A percentile compares a stretch with the other conserved stretches of the same genome.
Evolutionary conservation across 2,888 invertebrate genomes (phyloP).

Genomic region (Syrista parreyssii): DNA sequence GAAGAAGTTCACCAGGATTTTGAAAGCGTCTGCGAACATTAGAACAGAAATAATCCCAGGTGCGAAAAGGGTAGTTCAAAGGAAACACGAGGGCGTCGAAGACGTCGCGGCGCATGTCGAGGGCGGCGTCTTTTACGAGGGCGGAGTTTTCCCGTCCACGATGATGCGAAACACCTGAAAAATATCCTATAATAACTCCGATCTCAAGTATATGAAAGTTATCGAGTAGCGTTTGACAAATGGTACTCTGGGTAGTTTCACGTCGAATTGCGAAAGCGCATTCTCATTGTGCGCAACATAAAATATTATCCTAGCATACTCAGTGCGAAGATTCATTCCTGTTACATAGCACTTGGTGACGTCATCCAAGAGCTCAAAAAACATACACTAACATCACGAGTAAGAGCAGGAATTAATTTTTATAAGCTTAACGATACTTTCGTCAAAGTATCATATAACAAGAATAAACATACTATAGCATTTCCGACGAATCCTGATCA

Average conservation of each 20-base stretch:
- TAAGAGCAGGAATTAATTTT: background rate
- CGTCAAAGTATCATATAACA: background rate
- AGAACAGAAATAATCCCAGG: slow-evolving; percentile 16
- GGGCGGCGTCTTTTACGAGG: slow-evolving; percentile 45
- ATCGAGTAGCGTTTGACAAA: slow-evolving; percentile 19
- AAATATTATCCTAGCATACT: background rate
- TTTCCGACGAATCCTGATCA: background rate
- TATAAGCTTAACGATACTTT: background rate
- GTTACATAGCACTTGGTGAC: background rate
- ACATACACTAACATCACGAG: background rate
- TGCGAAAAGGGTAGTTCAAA: slow-evolving; percentile 29
- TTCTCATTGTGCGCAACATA: background rate
- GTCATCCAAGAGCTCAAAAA: background rate
- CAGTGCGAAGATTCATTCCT: background rate
- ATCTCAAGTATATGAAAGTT: slow-evolving; percentile 9
- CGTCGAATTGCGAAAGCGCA: slow-evolving; percentile 8
- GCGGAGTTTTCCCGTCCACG: slow-evolving; percentile 45
- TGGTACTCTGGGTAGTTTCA: slow-evolving; percentile 12
- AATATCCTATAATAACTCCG: slow-evolving; percentile 8
- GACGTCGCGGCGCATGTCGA: slow-evolving; percentile 47
- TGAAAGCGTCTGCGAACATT: background rate
- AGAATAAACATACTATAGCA: slow-evolving; percentile 3
- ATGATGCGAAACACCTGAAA: slow-evolving; percentile 19
- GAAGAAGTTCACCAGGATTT: background rate
- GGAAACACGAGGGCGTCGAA: slow-evolving; percentile 12